Evolutionary conservation across 2,888 invertebrate genomes (phyloP).

Genomic region (Apotomis betuletana): DNA sequence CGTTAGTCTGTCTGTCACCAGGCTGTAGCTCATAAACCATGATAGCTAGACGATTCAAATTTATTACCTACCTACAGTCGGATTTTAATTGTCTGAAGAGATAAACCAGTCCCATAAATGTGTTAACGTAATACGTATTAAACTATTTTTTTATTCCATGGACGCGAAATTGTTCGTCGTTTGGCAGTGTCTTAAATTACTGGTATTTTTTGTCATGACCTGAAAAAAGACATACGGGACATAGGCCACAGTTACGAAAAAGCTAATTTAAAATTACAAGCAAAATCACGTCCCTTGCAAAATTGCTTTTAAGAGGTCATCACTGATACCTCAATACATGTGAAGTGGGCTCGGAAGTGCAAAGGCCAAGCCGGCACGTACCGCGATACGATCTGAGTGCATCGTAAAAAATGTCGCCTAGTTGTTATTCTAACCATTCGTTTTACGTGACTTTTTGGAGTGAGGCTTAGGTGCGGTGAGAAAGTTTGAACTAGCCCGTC

Average conservation of each 20-base stretch:
- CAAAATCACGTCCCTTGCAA: constrained; percentile 23
- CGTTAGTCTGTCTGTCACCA: no score
- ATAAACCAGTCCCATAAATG: no score
- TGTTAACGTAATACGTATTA: no score
- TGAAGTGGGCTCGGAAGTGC: constrained; percentile 47
- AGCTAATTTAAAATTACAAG: constrained; percentile 22
- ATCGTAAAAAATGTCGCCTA: constrained; percentile 17
- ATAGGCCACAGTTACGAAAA: constrained; percentile 4
- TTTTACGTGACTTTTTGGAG: constrained; percentile 11
- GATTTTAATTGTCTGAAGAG: no score
- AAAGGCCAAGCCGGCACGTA: constrained; percentile 55
- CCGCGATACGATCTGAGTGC: constrained; percentile 50
- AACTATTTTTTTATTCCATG: no score
- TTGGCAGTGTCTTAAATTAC: no score
- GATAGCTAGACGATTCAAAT: no score
- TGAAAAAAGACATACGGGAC: neutral
- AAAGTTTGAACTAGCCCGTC: neutral
- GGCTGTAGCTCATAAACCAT: no score
- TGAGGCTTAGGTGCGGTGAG: constrained; percentile 10
- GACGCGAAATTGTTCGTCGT: no score
- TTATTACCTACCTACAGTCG: no score
- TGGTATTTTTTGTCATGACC: neutral
- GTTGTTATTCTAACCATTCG: constrained; percentile 28
- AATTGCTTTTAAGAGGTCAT: constrained; percentile 21
- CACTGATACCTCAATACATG: constrained; percentile 20